Evolutionary conservation across 2,888 invertebrate genomes (phyloP), one percentile per base, ranked within the genome.

Genomic region (Hybos culiciformis): DNA sequence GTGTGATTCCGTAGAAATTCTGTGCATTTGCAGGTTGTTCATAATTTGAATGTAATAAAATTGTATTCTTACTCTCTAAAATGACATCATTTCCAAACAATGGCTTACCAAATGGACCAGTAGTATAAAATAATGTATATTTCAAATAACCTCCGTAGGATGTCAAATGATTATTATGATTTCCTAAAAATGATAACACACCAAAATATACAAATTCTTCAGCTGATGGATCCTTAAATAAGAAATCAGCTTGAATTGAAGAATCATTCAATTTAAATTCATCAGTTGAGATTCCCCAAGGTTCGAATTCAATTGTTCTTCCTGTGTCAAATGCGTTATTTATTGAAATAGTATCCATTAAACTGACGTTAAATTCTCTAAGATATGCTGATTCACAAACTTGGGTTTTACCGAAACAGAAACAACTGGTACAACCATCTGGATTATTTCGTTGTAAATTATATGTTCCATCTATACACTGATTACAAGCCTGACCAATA

Each of bases 351-450:
- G 61, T 55, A 19, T 52, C 56, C 41, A 66, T 42, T 24, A 67
- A 54, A 37, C 67, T 66, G 1, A 67, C 59, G 48, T 67, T 66
- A 46, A 59, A 67, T 7, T 61, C 54, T 5, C 59, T 51, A 21
- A 85, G 68, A 48, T 74, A 76, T 0, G 93, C 87, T 47, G 88
- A 90, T 37, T 71, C 67, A 60, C 96, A 96, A 7, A 83, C 71
- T 0, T 82, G 80, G 0, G 93, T 88, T 63, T 88, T 87, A 2
- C 92, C 93, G 61, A 94, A 98, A 61, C 98, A 98, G 76, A 91
- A 96, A 59, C 98, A 98, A 53, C 87, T 83, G 2, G 92, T 91
- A 59, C 97, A 98, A 1, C 97, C 98, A 3, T 83, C 78, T 0
- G 83, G 80, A 62, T 96, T 92, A 43, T 69, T 71, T 3, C 74